These are phyloP conservation scores for Stratiomys singularior DNA, from an alignment of 2,888 invertebrate species.

Conservation along the genomic window DNA sequence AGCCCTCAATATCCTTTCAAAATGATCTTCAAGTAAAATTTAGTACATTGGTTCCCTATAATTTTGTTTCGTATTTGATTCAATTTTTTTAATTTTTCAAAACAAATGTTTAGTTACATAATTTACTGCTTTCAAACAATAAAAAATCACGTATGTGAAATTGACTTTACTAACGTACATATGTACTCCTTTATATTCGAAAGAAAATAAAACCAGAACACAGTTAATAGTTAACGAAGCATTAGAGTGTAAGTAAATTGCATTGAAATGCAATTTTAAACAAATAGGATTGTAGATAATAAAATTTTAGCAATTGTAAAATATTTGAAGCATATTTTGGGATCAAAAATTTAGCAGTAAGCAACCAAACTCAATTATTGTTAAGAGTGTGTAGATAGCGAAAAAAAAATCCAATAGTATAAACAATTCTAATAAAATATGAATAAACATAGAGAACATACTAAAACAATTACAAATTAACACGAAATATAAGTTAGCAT, in stretches of 20 bases:
- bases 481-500: slow-evolving; percentile 11
- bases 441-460: slow-evolving; percentile 7
- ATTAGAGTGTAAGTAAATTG: slow-evolving; percentile 51
- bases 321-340: slow-evolving; percentile 35
- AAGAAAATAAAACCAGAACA: slow-evolving; percentile 53
- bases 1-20: no score
- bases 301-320: slow-evolving; percentile 5
- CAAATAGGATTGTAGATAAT: slow-evolving; percentile 34
- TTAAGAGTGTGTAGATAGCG: slow-evolving; percentile 13
- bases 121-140: neutral
- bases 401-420: neutral
- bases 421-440: slow-evolving; percentile 20
- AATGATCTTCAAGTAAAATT: no score
- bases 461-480: slow-evolving; percentile 31
- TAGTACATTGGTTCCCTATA: no score
- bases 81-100: no score
- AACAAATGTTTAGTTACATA: no score
- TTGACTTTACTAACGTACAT: neutral
- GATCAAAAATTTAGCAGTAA: slow-evolving; percentile 47
- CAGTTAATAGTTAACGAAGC: slow-evolving; percentile 58
- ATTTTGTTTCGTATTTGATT: no score
- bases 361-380: no score
- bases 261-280: slow-evolving; percentile 20
- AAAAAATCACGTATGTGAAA: neutral
- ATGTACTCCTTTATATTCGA: slow-evolving; percentile 25